Conservation (phyloP, 2,888 invertebrate species). For the Hirtodrosophila confusa region DNA sequence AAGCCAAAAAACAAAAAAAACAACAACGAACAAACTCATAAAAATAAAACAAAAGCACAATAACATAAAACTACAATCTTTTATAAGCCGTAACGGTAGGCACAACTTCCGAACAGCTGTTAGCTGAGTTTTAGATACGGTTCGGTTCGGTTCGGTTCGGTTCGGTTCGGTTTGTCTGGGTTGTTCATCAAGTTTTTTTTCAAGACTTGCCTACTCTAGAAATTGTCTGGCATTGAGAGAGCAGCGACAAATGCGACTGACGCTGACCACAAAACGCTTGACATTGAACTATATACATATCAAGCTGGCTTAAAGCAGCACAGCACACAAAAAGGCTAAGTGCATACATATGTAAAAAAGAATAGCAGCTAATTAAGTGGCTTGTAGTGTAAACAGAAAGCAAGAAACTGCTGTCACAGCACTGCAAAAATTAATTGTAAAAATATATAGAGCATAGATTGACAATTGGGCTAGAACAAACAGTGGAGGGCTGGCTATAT, state of each 20-base stretch:
- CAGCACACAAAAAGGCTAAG: slow-evolving; percentile 19
- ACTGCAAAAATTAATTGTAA: slow-evolving; percentile 43
- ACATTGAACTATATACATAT: slow-evolving; percentile 68
- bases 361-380: slow-evolving; percentile 47
- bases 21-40: slow-evolving; percentile 2
- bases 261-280: slow-evolving; percentile 62
- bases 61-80: slow-evolving; percentile 26
- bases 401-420: slow-evolving; percentile 38
- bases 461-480: slow-evolving; percentile 56
- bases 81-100: slow-evolving; percentile 68
- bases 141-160: no score
- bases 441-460: slow-evolving; percentile 53
- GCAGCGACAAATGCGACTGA: slow-evolving; percentile 57
- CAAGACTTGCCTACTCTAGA: slow-evolving; percentile 50
- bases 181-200: no score
- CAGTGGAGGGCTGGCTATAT: no score
- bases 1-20: neutral
- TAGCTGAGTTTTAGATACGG: slow-evolving; percentile 20
- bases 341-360: slow-evolving; percentile 27
- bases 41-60: neutral
- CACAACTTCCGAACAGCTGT: slow-evolving; percentile 68
- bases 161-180: no score
- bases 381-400: slow-evolving; percentile 29
- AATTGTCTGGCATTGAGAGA: slow-evolving; percentile 73
- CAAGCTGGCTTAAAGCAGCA: slow-evolving; percentile 26